These are phyloP conservation scores for Anas bahamensis DNA, from an alignment of 2,797 vertebrate genomes.

Conservation along the genomic window DNA sequence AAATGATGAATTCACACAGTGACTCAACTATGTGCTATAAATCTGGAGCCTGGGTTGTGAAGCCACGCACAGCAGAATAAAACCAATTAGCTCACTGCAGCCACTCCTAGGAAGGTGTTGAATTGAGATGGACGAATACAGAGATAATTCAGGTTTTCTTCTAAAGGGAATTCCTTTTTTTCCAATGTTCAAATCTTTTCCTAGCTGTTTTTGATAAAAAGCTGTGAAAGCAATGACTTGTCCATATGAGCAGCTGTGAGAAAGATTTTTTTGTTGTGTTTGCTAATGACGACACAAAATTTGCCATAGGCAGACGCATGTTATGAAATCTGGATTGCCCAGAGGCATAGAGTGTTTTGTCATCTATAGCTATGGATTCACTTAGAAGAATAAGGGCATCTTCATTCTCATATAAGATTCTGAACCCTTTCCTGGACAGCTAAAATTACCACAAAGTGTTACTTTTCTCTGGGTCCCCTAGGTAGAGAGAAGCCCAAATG, in stretches of 20 bases:
- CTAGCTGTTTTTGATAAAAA: background rate
- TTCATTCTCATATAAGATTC: background rate
- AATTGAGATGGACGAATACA: slow-evolving; percentile 43
- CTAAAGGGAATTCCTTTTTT: slow-evolving; percentile 1
- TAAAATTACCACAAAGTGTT: background rate
- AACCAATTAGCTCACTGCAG: slow-evolving; percentile 48
- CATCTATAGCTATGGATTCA: background rate
- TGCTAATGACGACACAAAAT: background rate
- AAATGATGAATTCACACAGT: background rate
- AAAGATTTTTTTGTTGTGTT: background rate
- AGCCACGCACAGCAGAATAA: background rate
- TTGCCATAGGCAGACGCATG: background rate
- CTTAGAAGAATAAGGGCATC: background rate
- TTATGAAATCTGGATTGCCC: background rate
- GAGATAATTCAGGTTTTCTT: slow-evolving; percentile 31
- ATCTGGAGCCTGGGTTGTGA: slow-evolving; percentile 5
- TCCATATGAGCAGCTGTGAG: background rate
- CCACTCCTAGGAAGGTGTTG: slow-evolving; percentile 25
- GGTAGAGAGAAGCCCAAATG: background rate
- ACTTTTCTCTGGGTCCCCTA: background rate
- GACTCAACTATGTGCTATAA: slow-evolving; percentile 21
- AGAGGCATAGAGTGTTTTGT: background rate
- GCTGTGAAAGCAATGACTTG: background rate
- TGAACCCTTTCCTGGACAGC: background rate
- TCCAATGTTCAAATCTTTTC: background rate